Conservation (phyloP, 2,888 invertebrate species). For the Ennomos erosarius region DNA sequence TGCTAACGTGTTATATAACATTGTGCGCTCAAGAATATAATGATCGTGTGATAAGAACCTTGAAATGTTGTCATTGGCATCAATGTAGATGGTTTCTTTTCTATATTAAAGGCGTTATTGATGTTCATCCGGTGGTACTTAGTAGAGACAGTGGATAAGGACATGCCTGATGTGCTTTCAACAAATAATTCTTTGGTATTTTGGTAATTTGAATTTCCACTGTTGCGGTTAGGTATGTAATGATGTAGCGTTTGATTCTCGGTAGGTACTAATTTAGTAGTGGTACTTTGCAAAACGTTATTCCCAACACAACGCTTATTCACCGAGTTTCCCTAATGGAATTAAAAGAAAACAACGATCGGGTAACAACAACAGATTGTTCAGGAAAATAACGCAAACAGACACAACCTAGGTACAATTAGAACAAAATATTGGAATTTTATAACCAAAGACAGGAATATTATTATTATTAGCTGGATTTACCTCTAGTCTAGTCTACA, state of each 20-base stretch:
- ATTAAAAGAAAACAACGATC: not conserved
- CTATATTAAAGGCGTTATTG: too few species aligned
- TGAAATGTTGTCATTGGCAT: not conserved
- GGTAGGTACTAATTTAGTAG: conserved; percentile 6
- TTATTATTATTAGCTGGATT: too few species aligned
- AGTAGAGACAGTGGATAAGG: too few species aligned
- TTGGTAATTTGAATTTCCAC: conserved; percentile 2
- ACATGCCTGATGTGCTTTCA: not conserved
- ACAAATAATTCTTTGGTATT: not conserved
- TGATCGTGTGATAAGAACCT: not conserved
- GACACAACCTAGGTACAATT: too few species aligned
- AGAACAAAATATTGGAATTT: too few species aligned
- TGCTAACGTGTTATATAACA: conserved; percentile 19
- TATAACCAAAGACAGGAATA: too few species aligned
- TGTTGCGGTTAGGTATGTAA: conserved; percentile 19
- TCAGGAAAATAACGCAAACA: not conserved
- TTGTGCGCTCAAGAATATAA: conserved; percentile 1
- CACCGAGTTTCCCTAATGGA: conserved; percentile 24
- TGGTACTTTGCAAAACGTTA: conserved; percentile 16
- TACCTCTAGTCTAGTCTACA: too few species aligned
- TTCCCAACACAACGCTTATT: conserved; percentile 17
- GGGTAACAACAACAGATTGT: conserved; percentile 13
- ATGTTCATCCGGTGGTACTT: too few species aligned
- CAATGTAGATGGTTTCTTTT: not conserved
- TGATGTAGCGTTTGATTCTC: conserved; percentile 6